phyloP scores from a whole-genome alignment of 2,888 invertebrate species.

The Chymomyza caudatula region DNA sequence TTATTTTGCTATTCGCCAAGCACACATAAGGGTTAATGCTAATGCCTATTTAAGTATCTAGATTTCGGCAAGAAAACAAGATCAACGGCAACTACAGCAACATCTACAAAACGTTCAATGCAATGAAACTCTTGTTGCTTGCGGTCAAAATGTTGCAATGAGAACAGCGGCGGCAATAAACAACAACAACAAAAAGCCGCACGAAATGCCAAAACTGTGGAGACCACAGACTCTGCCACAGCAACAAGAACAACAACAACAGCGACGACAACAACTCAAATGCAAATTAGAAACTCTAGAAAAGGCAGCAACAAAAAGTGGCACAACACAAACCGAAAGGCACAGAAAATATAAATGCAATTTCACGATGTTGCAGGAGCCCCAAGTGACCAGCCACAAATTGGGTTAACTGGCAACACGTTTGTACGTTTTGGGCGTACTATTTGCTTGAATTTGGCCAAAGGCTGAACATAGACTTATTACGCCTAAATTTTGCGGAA shows the following conservation, averaged over 20 bases:
- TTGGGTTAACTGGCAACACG: constrained; percentile 62
- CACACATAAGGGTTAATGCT: constrained; percentile 43
- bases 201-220: background rate
- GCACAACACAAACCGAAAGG: constrained; percentile 9
- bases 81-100: constrained; percentile 32
- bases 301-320: background rate
- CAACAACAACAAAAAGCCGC: constrained; percentile 2
- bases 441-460: constrained; percentile 2
- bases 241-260: constrained; percentile 1
- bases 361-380: constrained; percentile 53
- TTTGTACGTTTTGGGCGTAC: constrained; percentile 6
- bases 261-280: background rate
- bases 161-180: constrained; percentile 35
- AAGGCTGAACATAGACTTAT: background rate
- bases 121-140: constrained; percentile 20
- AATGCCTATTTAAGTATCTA: constrained; percentile 11
- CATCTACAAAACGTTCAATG: background rate
- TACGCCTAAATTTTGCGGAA: constrained; percentile 41
- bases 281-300: constrained; percentile 11
- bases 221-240: background rate
- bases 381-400: constrained; percentile 47
- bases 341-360: constrained; percentile 37
- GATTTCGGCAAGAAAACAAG: constrained; percentile 49
- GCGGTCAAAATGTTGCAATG: constrained; percentile 60
- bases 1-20: background rate